A percentile compares a stretch with the other conserved stretches of the same genome.
phyloP scores from a whole-genome alignment of 2,797 vertebrate genomes.

The Lerista edwardsae region DNA sequence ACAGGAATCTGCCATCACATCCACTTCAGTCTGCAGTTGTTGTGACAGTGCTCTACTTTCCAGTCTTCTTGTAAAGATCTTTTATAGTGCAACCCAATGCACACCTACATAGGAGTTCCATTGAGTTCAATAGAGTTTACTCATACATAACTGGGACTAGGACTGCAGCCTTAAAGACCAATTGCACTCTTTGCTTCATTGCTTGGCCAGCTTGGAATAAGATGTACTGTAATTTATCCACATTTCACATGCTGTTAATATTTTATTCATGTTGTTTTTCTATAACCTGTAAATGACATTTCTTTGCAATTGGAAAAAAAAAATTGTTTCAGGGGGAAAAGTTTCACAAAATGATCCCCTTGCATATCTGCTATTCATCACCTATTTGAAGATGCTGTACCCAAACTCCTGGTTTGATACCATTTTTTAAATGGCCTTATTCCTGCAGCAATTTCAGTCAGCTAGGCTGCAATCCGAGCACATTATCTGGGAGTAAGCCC shows the following conservation, averaged over 20 bases:
- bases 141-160: no score
- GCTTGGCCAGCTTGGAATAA: not conserved
- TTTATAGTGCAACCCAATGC: not conserved
- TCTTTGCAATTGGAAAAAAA: not conserved
- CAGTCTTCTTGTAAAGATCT: not conserved
- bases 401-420: not conserved
- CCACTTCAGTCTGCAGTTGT: not conserved
- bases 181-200: not conserved
- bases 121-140: no score
- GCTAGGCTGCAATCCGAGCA: no score
- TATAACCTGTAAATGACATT: not conserved
- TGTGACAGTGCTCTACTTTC: not conserved
- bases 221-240: not conserved
- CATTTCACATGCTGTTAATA: not conserved
- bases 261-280: not conserved
- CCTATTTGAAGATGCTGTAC: not conserved
- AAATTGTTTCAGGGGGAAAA: not conserved
- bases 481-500: no score
- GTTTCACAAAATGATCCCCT: not conserved
- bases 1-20: not conserved
- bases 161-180: not conserved
- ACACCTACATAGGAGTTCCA: no score
- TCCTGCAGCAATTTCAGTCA: not conserved
- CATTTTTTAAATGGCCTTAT: not conserved
- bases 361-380: not conserved